These are phyloP conservation scores for Ceyx cyanopectus DNA, from an alignment of 2,113 vertebrate genomes.

Conservation along the genomic window DNA sequence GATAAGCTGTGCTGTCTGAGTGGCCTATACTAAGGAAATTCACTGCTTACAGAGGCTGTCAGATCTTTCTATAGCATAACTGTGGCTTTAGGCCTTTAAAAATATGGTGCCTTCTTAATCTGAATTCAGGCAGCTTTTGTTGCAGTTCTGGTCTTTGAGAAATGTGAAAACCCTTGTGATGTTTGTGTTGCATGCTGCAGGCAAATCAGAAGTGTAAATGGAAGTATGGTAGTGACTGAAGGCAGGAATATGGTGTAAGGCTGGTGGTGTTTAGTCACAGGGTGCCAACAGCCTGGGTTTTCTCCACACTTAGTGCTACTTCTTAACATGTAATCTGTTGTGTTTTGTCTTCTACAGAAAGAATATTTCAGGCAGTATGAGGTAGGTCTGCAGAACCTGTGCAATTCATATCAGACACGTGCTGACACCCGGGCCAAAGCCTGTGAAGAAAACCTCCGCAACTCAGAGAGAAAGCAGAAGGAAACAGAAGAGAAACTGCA, in stretches of 20 bases:
- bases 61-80: not conserved
- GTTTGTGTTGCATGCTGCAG: not conserved
- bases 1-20: not conserved
- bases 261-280: accelerated
- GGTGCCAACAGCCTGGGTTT: not conserved
- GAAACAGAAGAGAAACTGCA: constrained; percentile 95
- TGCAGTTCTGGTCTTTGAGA: not conserved
- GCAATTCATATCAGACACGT: constrained; percentile 94
- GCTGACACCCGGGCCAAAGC: constrained; percentile 91
- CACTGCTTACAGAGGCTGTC: not conserved
- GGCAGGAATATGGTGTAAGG: accelerated
- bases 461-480: constrained; percentile 83
- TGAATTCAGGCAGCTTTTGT: not conserved
- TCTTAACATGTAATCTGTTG: accelerated
- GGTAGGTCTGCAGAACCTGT: constrained; percentile 92
- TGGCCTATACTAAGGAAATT: not conserved
- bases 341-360: constrained; percentile 79
- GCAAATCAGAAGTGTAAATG: not conserved
- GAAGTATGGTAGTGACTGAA: accelerated
- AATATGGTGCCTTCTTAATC: not conserved
- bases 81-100: not conserved
- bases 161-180: not conserved
- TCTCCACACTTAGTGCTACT: not conserved
- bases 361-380: constrained; percentile 98
- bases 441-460: constrained; percentile 89